Conservation (phyloP, 2,113 vertebrate genomes). For the Athene cunicularia region DNA sequence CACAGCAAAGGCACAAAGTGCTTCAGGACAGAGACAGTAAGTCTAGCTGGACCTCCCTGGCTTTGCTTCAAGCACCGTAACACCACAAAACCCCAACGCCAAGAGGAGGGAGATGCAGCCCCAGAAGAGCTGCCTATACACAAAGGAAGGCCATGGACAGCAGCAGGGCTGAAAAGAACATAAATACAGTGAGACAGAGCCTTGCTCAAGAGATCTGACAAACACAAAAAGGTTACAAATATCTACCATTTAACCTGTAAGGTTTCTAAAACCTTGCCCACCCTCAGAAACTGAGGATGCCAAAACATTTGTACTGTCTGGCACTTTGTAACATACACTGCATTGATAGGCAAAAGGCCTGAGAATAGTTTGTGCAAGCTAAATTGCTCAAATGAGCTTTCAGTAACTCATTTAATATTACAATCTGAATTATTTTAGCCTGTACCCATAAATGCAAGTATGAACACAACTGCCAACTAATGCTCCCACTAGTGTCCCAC, state of each 20-base stretch:
- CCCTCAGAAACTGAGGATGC: neutral
- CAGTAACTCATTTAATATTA: neutral
- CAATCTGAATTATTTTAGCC: neutral
- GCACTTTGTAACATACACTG: neutral
- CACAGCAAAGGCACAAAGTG: neutral
- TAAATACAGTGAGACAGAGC: neutral
- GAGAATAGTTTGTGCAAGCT: neutral
- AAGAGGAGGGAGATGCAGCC: neutral
- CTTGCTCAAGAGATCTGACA: neutral
- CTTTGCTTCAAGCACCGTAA: neutral
- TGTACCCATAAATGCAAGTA: neutral
- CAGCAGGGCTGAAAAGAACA: fast-evolving
- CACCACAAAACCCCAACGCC: neutral
- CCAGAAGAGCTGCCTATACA: neutral
- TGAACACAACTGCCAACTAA: neutral
- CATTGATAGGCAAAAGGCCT: neutral
- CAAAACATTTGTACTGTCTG: neutral
- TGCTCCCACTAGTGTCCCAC: neutral
- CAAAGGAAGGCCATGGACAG: neutral
- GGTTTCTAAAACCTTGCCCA: neutral
- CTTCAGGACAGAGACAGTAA: neutral
- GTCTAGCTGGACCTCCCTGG: neutral
- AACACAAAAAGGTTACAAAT: neutral
- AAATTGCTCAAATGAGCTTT: neutral
- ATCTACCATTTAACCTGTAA: neutral